Evolutionary conservation across 2,797 vertebrate genomes (phyloP).

Genomic region (Pyrocephalus nanus): DNA sequence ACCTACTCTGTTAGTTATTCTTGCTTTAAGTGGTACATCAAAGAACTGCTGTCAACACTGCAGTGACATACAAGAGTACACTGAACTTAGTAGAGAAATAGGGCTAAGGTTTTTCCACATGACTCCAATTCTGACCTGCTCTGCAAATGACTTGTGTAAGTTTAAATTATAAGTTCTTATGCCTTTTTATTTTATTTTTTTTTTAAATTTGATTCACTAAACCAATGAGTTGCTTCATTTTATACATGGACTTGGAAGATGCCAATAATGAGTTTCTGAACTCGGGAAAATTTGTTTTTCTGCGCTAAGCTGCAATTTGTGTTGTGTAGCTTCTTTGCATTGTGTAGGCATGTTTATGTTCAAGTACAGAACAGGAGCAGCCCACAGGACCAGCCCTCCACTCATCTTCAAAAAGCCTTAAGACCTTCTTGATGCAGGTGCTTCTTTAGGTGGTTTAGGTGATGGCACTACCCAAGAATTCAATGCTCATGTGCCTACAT

Average conservation of each 20-base stretch:
- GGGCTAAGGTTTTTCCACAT: not conserved
- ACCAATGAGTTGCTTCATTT: not conserved
- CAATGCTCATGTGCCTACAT: not conserved
- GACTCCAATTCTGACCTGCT: not conserved
- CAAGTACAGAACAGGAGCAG: not conserved
- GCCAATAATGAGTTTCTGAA: not conserved
- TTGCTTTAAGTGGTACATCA: not conserved
- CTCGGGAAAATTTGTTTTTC: not conserved
- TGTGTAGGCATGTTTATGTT: not conserved
- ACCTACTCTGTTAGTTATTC: not conserved
- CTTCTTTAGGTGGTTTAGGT: not conserved
- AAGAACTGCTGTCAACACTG: not conserved
- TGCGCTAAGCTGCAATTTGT: not conserved
- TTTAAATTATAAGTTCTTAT: not conserved
- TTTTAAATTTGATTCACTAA: not conserved
- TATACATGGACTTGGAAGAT: not conserved
- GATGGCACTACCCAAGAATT: not conserved
- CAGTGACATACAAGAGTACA: not conserved
- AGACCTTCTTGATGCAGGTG: not conserved
- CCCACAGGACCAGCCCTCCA: not conserved
- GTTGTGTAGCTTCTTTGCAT: not conserved
- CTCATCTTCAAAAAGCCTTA: not conserved
- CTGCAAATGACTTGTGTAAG: not conserved
- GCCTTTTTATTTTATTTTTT: accelerated
- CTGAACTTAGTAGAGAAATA: not conserved